A percentile compares a stretch with the other conserved stretches of the same genome.
phyloP scores from a whole-genome alignment of 1,140 invertebrate species.

The Xylocopa sonorina region DNA sequence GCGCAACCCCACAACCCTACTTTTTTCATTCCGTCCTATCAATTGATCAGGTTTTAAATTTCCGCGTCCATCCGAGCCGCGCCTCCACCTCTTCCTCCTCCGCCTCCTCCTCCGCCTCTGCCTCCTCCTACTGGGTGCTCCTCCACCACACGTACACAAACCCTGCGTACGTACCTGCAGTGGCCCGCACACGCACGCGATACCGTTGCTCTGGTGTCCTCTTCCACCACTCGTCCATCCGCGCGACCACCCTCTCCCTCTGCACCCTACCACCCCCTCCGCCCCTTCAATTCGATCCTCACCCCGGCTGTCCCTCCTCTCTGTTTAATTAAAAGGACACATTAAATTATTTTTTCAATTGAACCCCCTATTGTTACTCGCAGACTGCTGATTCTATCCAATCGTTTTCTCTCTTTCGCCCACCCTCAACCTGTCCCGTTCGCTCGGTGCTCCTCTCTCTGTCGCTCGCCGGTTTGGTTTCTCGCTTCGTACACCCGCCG shows the following conservation, averaged over 20 bases:
- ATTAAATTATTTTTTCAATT: slow-evolving; percentile 83
- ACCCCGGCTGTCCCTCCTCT: slow-evolving; percentile 73
- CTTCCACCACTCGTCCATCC: slow-evolving; percentile 64
- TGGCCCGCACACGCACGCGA: not conserved
- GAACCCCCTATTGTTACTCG: slow-evolving; percentile 81
- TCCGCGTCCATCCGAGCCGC: slow-evolving; percentile 80
- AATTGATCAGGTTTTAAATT: slow-evolving; percentile 83
- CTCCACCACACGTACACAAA: slow-evolving; percentile 55
- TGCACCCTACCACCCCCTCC: slow-evolving; percentile 59
- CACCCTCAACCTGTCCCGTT: slow-evolving; percentile 47
- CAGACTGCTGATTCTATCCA: slow-evolving; percentile 81
- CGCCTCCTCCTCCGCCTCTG: slow-evolving; percentile 58
- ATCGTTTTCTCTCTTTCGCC: slow-evolving; percentile 71
- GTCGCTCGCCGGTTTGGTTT: not conserved
- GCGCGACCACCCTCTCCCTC: slow-evolving; percentile 56
- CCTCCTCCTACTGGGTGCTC: slow-evolving; percentile 60
- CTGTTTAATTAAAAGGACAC: slow-evolving; percentile 82
- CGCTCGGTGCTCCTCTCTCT: slow-evolving; percentile 48
- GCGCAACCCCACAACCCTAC: slow-evolving; percentile 79
- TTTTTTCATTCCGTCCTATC: slow-evolving; percentile 83
- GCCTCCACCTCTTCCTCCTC: slow-evolving; percentile 71
- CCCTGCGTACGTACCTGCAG: not conserved
- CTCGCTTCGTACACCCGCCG: not conserved
- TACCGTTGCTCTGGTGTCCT: slow-evolving; percentile 14
- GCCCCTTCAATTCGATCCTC: slow-evolving; percentile 67